Evolutionary conservation across 2,113 vertebrate species (phyloP), one percentile per base, ranked within the genome.

Genomic region (Merops nubicus): DNA sequence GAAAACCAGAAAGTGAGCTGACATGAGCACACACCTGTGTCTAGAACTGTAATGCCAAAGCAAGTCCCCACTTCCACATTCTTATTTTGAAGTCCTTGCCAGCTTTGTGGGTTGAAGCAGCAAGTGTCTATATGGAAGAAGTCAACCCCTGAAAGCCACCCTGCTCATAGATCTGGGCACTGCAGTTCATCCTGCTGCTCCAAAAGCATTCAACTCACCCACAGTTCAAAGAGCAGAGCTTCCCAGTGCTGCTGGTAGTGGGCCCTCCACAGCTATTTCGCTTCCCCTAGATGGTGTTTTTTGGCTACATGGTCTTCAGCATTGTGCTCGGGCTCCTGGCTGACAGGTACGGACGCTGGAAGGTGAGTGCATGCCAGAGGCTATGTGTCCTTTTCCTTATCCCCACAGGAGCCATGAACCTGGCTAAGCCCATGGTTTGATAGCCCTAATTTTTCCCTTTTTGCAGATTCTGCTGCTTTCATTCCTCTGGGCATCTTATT

Each of bases 301-400:
- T 99, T 31, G 99, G 99, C 75, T 99, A 99, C 97, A 99, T 99
- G 99, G 29, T 99, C 3, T 99, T 98, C 97, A 99, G 99, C n/a
- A 97, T 98, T 19, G 64, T 98, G 22, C 97, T 98, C 1, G 99
- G 99, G 69, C 98, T 99, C 68, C 50, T 99, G 34, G 99, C 99
- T 0, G 99, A 99, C 97, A 97, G 96, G 97, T 99, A 99, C 0
- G 99, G 99, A 31, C 99, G 99, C 92, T 98, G 99, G 98, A 99
- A 99, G 98, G 99, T 99, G 87, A 95, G 97, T 84, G 17, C 22
- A 10, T 0, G 2, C 21, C 0, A 0, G 6, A 6, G 11, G 6
- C 36, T 8, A 18, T 0, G 1, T 0, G 0, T 65, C 47, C 33
- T 34, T 48, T 57, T 16, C 34, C 65, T 42, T 8, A 1, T 1